phyloP scores from a whole-genome alignment of 2,888 invertebrate species.

The Leucophora obtusa region DNA sequence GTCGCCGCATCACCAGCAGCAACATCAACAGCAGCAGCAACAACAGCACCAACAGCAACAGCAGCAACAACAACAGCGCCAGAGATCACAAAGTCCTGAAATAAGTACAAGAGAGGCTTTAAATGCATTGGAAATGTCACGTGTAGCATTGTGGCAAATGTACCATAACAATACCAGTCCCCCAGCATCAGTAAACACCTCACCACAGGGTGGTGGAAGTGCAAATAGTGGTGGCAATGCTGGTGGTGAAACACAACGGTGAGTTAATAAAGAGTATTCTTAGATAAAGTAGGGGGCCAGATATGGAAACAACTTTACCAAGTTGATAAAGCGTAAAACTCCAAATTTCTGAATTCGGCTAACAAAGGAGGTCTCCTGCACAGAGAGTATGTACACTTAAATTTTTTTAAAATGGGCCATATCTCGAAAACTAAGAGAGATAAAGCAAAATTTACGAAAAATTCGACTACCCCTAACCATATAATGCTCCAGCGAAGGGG shows the following conservation, averaged over 20 bases:
- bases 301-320: too few species aligned
- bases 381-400: too few species aligned
- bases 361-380: too few species aligned
- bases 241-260: constrained; percentile 78
- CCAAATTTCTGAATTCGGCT: too few species aligned
- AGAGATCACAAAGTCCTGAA: constrained; percentile 78
- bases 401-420: too few species aligned
- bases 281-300: too few species aligned
- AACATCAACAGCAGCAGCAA: constrained; percentile 50
- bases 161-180: constrained; percentile 85
- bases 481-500: too few species aligned
- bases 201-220: constrained; percentile 72
- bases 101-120: constrained; percentile 79
- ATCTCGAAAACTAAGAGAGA: too few species aligned
- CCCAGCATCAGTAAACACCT: constrained; percentile 78
- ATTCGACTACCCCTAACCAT: too few species aligned
- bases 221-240: constrained; percentile 17
- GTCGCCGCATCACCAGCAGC: constrained; percentile 62
- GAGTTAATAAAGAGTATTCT: constrained; percentile 63
- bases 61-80: constrained; percentile 69
- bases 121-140: constrained; percentile 87
- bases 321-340: too few species aligned
- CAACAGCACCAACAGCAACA: constrained; percentile 69
- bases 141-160: constrained; percentile 89
- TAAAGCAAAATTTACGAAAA: too few species aligned